Percentiles rank a stretch among this genome's conserved stretches.
These are phyloP conservation scores for Drosophila lacteicornis DNA, from an alignment of 1,140 invertebrate species.

Conservation along the genomic window DNA sequence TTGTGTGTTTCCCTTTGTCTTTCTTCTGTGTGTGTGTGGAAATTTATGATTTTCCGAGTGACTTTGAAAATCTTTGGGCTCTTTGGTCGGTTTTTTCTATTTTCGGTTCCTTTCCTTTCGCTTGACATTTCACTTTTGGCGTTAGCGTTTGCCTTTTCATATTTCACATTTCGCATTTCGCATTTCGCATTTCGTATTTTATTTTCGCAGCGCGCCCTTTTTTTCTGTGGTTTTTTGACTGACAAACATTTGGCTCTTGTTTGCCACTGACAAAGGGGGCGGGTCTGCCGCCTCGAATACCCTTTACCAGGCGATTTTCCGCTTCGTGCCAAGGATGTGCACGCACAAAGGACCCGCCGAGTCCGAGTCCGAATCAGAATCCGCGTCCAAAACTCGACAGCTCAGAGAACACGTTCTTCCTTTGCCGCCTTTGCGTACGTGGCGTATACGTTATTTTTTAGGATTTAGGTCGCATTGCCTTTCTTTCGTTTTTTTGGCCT, in stretches of 20 bases:
- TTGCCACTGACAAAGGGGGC: constrained; percentile 35
- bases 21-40: constrained; percentile 46
- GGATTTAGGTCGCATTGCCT: constrained; percentile 26
- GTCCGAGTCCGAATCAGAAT: not conserved
- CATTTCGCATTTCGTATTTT: constrained; percentile 30
- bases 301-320: constrained; percentile 23
- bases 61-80: constrained; percentile 71
- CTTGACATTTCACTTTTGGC: constrained; percentile 79
- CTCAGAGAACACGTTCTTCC: constrained; percentile 35
- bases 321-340: constrained; percentile 32
- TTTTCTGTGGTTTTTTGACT: constrained; percentile 39
- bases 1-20: constrained; percentile 4
- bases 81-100: constrained; percentile 8
- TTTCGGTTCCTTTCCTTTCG: constrained; percentile 58
- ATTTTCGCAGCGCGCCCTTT: constrained; percentile 29
- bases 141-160: constrained; percentile 53
- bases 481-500: not conserved
- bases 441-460: constrained; percentile 33
- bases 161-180: constrained; percentile 49
- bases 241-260: constrained; percentile 54
- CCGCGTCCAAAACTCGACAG: constrained; percentile 4
- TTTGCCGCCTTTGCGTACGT: constrained; percentile 30
- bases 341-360: constrained; percentile 25
- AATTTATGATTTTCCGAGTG: constrained; percentile 80
- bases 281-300: constrained; percentile 7